These are phyloP conservation scores for Papilio xuthus DNA, from an alignment of 1,140 invertebrate species.

Conservation along the genomic window DNA sequence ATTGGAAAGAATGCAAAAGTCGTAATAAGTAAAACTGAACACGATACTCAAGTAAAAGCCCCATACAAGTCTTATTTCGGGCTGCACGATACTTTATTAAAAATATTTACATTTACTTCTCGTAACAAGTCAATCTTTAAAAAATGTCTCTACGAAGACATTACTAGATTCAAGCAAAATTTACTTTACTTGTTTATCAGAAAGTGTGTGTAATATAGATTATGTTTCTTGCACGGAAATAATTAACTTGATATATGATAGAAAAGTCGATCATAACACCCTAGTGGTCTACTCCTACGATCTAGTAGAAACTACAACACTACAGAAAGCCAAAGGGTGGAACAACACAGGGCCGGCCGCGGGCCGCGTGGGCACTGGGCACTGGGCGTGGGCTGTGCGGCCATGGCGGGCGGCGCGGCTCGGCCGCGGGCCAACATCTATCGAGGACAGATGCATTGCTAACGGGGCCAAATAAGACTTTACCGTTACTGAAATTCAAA, in stretches of 20 bases:
- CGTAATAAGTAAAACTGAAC: conserved; percentile 56
- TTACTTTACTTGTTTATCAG: conserved; percentile 66
- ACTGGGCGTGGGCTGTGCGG: conserved; percentile 45
- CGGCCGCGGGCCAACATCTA: conserved; percentile 59
- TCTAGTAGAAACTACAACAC: conserved; percentile 77
- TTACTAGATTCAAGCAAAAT: conserved; percentile 78
- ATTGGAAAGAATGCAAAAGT: conserved; percentile 71
- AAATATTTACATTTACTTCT: conserved; percentile 80
- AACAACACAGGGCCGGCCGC: conserved; percentile 68
- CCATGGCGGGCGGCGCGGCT: background rate
- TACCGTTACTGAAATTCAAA: conserved; percentile 81
- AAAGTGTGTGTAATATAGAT: conserved; percentile 77
- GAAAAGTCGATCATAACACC: conserved; percentile 79
- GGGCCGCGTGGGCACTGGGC: conserved; percentile 56
- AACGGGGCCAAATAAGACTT: conserved; percentile 81
- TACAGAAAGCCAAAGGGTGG: conserved; percentile 79
- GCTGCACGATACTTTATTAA: conserved; percentile 69
- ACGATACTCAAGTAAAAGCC: conserved; percentile 74
- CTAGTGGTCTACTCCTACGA: conserved; percentile 80
- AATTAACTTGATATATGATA: conserved; percentile 77
- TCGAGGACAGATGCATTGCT: conserved; percentile 81
- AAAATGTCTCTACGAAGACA: conserved; percentile 79
- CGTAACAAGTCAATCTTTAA: conserved; percentile 72
- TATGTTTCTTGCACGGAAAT: conserved; percentile 78
- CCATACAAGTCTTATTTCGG: conserved; percentile 72